Percentiles rank a stretch among this genome's conserved stretches.
Evolutionary conservation across 2,797 vertebrate genomes (phyloP).

Genomic region (Diglossa cyanea): DNA sequence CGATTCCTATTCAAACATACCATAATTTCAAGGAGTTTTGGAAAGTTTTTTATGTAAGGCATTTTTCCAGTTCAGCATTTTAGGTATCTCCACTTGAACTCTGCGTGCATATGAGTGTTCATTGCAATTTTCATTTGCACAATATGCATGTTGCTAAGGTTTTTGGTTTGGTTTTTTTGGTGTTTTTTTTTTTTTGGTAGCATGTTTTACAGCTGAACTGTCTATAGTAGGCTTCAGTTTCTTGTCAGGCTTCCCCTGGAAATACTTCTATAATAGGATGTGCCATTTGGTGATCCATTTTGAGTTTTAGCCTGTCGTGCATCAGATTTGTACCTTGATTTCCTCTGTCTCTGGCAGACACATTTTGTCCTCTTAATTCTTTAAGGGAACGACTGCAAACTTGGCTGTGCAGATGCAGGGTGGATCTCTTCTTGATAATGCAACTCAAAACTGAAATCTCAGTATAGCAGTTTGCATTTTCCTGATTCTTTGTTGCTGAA

Average conservation of each 20-base stretch:
- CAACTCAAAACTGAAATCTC: background rate
- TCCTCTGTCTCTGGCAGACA: background rate
- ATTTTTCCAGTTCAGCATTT: background rate
- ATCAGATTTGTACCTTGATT: background rate
- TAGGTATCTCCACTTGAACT: background rate
- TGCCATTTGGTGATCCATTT: background rate
- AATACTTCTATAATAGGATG: background rate
- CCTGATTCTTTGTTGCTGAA: background rate
- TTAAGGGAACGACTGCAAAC: background rate
- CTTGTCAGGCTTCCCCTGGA: background rate
- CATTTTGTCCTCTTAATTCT: background rate
- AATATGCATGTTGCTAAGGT: fast-evolving
- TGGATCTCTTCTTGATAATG: background rate
- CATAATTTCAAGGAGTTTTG: background rate
- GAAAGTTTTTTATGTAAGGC: background rate
- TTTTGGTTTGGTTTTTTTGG: background rate
- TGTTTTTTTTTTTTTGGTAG: background rate
- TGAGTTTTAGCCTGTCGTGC: background rate
- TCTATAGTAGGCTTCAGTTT: background rate
- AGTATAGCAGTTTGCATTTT: background rate
- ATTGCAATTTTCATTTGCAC: background rate
- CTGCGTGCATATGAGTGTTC: background rate
- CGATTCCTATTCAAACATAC: background rate
- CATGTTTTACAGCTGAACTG: background rate
- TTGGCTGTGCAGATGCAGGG: background rate